Evolutionary conservation across 1,140 invertebrate genomes (phyloP).

Genomic region (Eubasilissa regina): DNA sequence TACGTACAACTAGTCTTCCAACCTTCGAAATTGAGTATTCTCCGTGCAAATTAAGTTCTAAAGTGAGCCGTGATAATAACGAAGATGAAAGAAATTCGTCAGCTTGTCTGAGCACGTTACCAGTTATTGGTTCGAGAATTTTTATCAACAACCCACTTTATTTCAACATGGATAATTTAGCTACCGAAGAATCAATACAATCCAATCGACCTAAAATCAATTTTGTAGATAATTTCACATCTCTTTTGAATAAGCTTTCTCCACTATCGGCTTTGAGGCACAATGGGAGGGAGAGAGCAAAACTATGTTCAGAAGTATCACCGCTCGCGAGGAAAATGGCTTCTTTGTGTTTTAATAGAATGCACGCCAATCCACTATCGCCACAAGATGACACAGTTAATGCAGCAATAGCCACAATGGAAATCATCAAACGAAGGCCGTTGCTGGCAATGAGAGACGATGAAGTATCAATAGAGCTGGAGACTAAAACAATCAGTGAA

Average conservation of each 20-base stretch:
- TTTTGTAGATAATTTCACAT: slow-evolving; percentile 52
- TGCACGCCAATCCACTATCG: slow-evolving; percentile 41
- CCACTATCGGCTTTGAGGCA: slow-evolving; percentile 54
- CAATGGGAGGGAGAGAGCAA: slow-evolving; percentile 51
- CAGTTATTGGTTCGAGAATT: slow-evolving; percentile 55
- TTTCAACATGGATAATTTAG: slow-evolving; percentile 50
- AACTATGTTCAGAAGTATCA: slow-evolving; percentile 57
- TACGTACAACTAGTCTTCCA: slow-evolving; percentile 44
- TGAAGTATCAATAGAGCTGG: slow-evolving; percentile 54
- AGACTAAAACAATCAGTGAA: slow-evolving; percentile 56
- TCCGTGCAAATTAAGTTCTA: slow-evolving; percentile 39
- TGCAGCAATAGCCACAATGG: neutral
- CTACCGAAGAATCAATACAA: slow-evolving; percentile 25
- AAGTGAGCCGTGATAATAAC: neutral
- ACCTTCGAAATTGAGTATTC: slow-evolving; percentile 60
- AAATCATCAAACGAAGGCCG: slow-evolving; percentile 35
- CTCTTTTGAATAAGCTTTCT: slow-evolving; percentile 55
- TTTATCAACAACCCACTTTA: slow-evolving; percentile 59
- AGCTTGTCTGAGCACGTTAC: slow-evolving; percentile 53
- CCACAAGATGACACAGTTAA: slow-evolving; percentile 38
- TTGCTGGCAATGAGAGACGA: slow-evolving; percentile 48
- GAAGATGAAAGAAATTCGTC: slow-evolving; percentile 27
- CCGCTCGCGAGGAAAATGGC: slow-evolving; percentile 55
- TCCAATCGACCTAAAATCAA: slow-evolving; percentile 52
- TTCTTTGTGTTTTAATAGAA: slow-evolving; percentile 57